These are phyloP conservation scores for Sinocyclocheilus anophthalmus DNA, from an alignment of 2,113 vertebrate species.

Conservation along the genomic window DNA sequence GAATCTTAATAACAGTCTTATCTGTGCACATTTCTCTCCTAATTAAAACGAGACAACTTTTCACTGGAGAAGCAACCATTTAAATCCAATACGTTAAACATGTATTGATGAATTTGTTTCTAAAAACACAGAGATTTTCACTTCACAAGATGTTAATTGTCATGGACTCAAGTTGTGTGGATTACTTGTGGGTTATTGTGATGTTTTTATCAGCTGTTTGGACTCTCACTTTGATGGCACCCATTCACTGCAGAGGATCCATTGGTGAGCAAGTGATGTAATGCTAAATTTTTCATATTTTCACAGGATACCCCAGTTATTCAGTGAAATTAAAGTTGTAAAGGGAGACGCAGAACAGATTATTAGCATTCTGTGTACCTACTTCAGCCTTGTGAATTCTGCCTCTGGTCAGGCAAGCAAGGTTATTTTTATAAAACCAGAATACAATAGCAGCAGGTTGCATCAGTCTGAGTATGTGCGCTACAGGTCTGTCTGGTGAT, in stretches of 20 bases:
- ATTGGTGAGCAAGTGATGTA: no score
- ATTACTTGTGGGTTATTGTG: no score
- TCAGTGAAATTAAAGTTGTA: not conserved
- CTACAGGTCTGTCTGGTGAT: conserved; percentile 12
- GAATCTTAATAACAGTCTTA: no score
- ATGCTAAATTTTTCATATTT: not conserved
- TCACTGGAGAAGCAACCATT: no score
- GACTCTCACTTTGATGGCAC: not conserved
- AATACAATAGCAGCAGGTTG: conserved; percentile 46
- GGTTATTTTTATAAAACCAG: conserved; percentile 23
- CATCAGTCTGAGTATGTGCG: conserved; percentile 40
- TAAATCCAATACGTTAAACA: no score
- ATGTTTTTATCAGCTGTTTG: not conserved
- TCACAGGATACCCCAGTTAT: not conserved
- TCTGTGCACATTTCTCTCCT: no score
- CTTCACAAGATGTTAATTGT: no score
- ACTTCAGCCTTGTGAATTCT: not conserved
- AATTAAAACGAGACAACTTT: no score
- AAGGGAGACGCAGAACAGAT: not conserved
- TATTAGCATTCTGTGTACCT: not conserved
- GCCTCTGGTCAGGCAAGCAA: not conserved
- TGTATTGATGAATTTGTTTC: no score
- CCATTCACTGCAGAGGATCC: no score
- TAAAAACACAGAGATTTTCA: no score
- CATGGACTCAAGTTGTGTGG: no score